Evolutionary conservation across 2,113 vertebrate species (phyloP).

Genomic region (Triplophysa rosa): DNA sequence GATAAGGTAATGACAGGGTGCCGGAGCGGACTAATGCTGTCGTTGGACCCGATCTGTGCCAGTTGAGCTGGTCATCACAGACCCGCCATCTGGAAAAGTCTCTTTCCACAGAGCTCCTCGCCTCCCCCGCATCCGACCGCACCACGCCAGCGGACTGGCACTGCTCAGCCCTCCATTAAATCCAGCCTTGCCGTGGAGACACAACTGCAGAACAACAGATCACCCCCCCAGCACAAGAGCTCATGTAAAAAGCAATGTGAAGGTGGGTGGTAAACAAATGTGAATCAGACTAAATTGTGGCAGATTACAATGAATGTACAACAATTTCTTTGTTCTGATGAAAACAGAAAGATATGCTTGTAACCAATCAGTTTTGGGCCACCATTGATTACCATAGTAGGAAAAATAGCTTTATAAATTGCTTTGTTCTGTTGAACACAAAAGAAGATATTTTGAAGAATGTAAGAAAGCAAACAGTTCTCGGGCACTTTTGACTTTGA

Average conservation of each 20-base stretch:
- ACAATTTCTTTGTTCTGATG: no score
- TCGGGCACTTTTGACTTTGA: no score
- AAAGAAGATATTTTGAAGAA: no score
- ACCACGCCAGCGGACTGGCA: slow-evolving; percentile 26
- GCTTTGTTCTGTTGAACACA: no score
- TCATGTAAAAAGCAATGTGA: background rate
- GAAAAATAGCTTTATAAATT: no score
- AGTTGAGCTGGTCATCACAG: slow-evolving; percentile 52
- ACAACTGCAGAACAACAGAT: slow-evolving; percentile 32
- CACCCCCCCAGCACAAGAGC: slow-evolving; percentile 26
- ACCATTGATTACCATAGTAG: no score
- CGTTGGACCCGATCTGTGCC: slow-evolving; percentile 34
- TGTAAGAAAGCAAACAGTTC: no score
- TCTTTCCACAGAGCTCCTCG: slow-evolving; percentile 43
- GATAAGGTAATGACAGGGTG: slow-evolving; percentile 46
- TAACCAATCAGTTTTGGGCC: no score
- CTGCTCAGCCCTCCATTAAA: slow-evolving; percentile 28
- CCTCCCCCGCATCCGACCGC: background rate
- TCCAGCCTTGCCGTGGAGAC: slow-evolving; percentile 31
- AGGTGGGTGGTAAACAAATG: background rate
- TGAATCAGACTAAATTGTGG: background rate
- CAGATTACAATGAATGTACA: background rate
- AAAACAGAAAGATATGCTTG: no score
- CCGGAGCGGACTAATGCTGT: slow-evolving; percentile 20
- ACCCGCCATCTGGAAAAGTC: slow-evolving; percentile 50